Percentiles rank a stretch among this genome's conserved stretches.
These are phyloP conservation scores for Glomeris maerens DNA, from an alignment of 1,140 invertebrate species.

Conservation along the genomic window DNA sequence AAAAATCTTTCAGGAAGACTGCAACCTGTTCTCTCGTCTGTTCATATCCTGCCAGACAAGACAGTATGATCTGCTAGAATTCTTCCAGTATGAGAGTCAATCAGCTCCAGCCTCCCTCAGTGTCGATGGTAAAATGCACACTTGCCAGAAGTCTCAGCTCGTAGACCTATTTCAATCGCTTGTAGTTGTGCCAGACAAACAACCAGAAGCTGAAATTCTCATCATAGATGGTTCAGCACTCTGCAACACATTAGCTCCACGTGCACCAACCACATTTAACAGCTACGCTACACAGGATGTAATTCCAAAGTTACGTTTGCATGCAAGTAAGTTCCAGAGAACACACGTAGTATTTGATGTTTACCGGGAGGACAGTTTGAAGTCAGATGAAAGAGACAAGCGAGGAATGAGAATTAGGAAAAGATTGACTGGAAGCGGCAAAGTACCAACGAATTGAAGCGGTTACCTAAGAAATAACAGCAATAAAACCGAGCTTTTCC, in stretches of 20 bases:
- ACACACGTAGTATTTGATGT: too few species aligned
- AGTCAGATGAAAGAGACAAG: too few species aligned
- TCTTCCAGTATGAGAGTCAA: too few species aligned
- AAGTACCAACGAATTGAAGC: constrained; percentile 15
- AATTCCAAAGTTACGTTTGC: constrained; percentile 13
- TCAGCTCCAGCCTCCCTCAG: neutral
- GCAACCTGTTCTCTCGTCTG: constrained; percentile 14
- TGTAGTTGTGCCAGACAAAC: constrained; percentile 1
- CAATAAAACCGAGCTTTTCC: constrained; percentile 21
- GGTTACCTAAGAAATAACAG: constrained; percentile 16
- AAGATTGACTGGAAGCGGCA: constrained; percentile 16
- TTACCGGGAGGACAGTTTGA: too few species aligned
- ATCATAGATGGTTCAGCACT: constrained; percentile 16
- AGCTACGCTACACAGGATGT: constrained; percentile 14
- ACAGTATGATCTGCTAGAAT: constrained; percentile 19
- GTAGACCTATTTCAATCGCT: constrained; percentile 8
- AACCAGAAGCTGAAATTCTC: constrained; percentile 9
- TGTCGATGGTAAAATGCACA: constrained; percentile 9
- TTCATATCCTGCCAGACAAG: constrained; percentile 2
- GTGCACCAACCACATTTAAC: constrained; percentile 13
- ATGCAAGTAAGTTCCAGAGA: constrained; percentile 6
- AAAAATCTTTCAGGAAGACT: constrained; percentile 15
- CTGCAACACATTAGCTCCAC: constrained; percentile 13
- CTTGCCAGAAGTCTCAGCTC: constrained; percentile 17
- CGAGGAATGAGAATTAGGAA: too few species aligned